Evolutionary conservation across 2,797 vertebrate genomes (phyloP).

Genomic region (Sebastolobus alascanus): DNA sequence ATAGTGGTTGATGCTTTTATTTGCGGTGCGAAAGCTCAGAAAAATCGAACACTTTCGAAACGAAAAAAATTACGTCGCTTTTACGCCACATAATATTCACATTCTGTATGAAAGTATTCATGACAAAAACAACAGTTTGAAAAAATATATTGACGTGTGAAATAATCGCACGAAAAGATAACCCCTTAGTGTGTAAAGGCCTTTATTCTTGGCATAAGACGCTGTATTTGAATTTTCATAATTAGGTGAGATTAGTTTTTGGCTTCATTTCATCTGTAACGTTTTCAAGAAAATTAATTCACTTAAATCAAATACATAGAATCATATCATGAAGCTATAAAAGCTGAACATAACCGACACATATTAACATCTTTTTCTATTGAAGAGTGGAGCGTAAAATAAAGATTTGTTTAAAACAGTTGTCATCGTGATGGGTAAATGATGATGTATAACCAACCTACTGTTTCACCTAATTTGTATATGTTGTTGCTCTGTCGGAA

Average conservation of each 20-base stretch:
- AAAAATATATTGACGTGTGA: too few species aligned
- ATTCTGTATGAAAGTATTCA: too few species aligned
- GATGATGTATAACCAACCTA: conserved; percentile 21
- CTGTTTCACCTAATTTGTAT: conserved; percentile 15
- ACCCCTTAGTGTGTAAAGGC: too few species aligned
- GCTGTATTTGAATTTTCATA: not conserved
- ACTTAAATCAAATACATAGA: not conserved
- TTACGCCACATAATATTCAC: too few species aligned
- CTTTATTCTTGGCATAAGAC: not conserved
- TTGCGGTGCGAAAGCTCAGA: too few species aligned
- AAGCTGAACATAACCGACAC: not conserved
- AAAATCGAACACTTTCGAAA: too few species aligned
- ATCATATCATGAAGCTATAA: not conserved
- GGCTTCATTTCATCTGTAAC: not conserved
- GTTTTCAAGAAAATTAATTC: not conserved
- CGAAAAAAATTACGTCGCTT: too few species aligned
- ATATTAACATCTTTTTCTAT: not conserved
- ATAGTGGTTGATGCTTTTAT: too few species aligned
- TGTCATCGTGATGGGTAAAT: not conserved
- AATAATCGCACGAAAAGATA: too few species aligned
- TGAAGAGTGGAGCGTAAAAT: not conserved
- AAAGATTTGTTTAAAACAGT: conserved; percentile 1
- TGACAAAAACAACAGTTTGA: too few species aligned
- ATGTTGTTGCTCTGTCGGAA: conserved; percentile 36
- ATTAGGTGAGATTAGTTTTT: not conserved